phyloP scores from a whole-genome alignment of 2,888 invertebrate genomes.

The Agapostemon virescens region DNA sequence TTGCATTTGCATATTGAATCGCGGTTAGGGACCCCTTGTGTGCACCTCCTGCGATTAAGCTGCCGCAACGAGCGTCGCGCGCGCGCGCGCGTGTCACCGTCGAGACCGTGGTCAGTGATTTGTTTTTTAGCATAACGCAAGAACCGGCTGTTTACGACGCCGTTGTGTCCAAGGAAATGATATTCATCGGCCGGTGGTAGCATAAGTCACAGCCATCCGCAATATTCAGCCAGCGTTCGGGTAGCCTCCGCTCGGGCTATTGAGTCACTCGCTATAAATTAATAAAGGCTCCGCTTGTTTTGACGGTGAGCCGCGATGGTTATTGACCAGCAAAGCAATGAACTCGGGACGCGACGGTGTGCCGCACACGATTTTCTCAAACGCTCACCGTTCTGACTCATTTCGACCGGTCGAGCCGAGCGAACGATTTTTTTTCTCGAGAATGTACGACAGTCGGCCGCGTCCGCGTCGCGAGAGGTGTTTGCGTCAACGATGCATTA shows the following conservation, averaged over 20 bases:
- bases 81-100: not conserved
- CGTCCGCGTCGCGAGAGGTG: not conserved
- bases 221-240: constrained; percentile 36
- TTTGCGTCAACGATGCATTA: constrained; percentile 6
- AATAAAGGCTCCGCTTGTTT: constrained; percentile 64
- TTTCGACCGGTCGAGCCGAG: not conserved
- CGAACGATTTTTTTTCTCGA: not conserved
- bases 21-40: not conserved
- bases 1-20: not conserved
- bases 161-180: not conserved
- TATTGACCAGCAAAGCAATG: constrained; percentile 67
- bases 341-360: constrained; percentile 48
- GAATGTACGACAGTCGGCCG: not conserved
- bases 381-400: constrained; percentile 4
- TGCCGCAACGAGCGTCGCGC: not conserved
- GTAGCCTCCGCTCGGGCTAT: constrained; percentile 56
- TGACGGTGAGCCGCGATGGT: constrained; percentile 66
- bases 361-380: constrained; percentile 48
- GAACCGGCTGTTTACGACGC: not conserved
- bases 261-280: constrained; percentile 64
- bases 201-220: not conserved
- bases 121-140: not conserved
- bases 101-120: constrained; percentile 5
- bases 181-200: not conserved
- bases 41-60: not conserved